A percentile compares a stretch with the other conserved stretches of the same genome.
Evolutionary conservation across 1,140 invertebrate species (phyloP).

Genomic region (Lordiphosa mommai): DNA sequence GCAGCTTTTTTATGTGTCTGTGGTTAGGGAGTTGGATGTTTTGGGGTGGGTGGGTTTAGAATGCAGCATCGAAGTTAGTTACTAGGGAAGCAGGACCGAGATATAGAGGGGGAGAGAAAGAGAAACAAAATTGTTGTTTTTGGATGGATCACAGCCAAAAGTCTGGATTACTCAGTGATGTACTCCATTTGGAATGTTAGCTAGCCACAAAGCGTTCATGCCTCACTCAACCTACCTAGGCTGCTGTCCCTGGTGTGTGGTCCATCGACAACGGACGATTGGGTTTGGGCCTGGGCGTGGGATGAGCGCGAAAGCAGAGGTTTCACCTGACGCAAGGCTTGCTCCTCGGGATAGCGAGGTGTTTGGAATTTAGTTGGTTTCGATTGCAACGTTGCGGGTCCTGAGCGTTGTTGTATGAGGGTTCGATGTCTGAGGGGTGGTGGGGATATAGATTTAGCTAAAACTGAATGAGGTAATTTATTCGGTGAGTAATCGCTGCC

Average conservation of each 20-base stretch:
- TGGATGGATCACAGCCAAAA: conserved; percentile 38
- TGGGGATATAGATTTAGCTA: conserved; percentile 80
- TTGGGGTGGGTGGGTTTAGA: conserved; percentile 36
- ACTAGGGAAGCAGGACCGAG: conserved; percentile 27
- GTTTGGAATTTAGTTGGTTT: conserved; percentile 78
- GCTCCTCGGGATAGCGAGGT: conserved; percentile 78
- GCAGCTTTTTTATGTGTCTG: conserved; percentile 43
- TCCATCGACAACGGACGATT: conserved; percentile 36
- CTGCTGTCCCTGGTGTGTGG: conserved; percentile 75
- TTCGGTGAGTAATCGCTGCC: conserved; percentile 80
- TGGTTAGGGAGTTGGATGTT: conserved; percentile 14
- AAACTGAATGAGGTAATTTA: conserved; percentile 80
- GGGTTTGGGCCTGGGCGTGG: conserved; percentile 15
- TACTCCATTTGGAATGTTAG: background rate
- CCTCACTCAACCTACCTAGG: conserved; percentile 57
- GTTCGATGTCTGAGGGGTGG: conserved; percentile 79
- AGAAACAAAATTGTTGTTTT: conserved; percentile 4
- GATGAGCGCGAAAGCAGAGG: conserved; percentile 52
- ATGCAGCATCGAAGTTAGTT: conserved; percentile 62
- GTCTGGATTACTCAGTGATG: conserved; percentile 42
- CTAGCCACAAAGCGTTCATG: background rate
- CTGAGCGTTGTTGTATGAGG: conserved; percentile 77
- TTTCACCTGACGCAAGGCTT: conserved; percentile 69
- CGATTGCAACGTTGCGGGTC: conserved; percentile 71
- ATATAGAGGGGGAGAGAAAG: conserved; percentile 12